Evolutionary conservation across 2,888 invertebrate genomes (phyloP).

Genomic region (Monoplex corrugatus): DNA sequence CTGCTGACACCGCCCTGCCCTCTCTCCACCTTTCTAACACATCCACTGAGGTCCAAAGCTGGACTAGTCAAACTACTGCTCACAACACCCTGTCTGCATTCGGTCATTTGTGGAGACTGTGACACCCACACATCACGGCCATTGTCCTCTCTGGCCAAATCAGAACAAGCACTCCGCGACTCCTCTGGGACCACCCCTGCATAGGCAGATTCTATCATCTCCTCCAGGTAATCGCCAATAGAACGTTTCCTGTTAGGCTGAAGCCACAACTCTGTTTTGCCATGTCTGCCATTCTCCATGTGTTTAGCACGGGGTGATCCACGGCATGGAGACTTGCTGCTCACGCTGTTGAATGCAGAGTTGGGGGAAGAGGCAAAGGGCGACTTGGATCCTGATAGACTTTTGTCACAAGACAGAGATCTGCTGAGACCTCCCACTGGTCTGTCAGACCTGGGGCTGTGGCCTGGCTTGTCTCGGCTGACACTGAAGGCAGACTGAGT

Average conservation of each 20-base stretch:
- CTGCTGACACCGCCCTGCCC: not conserved
- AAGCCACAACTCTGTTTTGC: not conserved
- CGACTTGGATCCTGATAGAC: not conserved
- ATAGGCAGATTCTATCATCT: conserved; percentile 32
- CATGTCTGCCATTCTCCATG: not conserved
- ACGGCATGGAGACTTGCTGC: conserved; percentile 14
- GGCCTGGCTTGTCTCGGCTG: not conserved
- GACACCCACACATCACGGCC: not conserved
- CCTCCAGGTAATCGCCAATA: conserved; percentile 33
- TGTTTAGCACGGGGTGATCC: not conserved
- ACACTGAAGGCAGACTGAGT: not conserved
- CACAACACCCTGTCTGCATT: not conserved
- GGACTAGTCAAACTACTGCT: not conserved
- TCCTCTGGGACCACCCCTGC: not conserved
- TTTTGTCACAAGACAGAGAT: conserved; percentile 15
- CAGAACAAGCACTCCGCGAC: not conserved
- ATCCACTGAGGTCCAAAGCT: not conserved
- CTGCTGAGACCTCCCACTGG: not conserved
- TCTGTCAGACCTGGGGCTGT: not conserved
- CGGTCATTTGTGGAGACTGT: not conserved
- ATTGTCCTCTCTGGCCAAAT: not conserved
- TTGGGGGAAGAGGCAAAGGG: not conserved
- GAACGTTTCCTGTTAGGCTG: conserved; percentile 25
- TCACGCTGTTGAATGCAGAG: not conserved
- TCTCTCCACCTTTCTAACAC: not conserved